These are phyloP conservation scores for Drosophila stalkeri DNA, from an alignment of 2,888 invertebrate genomes.

Conservation along the genomic window DNA sequence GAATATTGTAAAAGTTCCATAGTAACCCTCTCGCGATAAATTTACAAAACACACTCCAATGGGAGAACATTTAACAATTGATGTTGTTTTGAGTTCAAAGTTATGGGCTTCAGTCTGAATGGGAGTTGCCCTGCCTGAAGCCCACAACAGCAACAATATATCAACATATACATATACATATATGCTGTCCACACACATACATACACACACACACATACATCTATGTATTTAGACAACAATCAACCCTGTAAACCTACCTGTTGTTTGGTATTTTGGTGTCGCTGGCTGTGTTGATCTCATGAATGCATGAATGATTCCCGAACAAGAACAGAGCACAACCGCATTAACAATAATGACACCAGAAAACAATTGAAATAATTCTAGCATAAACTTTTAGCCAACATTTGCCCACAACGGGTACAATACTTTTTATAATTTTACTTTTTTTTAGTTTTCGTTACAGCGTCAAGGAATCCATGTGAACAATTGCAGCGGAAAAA, in stretches of 20 bases:
- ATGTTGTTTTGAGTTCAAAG: constrained; percentile 43
- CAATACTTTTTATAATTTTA: constrained; percentile 1
- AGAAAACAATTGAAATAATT: constrained; percentile 79
- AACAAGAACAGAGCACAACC: constrained; percentile 46
- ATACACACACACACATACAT: no score
- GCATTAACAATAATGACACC: constrained; percentile 75
- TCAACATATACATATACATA: neutral
- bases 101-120: constrained; percentile 35
- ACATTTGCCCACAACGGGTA: constrained; percentile 46
- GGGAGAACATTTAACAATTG: constrained; percentile 24
- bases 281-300: constrained; percentile 65
- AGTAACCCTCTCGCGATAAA: constrained; percentile 12
- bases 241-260: constrained; percentile 32
- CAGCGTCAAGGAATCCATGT: constrained; percentile 49
- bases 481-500: constrained; percentile 18
- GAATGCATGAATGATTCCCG: constrained; percentile 78
- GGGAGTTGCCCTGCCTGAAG: constrained; percentile 6
- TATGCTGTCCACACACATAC: neutral
- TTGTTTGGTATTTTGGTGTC: constrained; percentile 46
- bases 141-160: neutral
- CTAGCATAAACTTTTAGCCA: constrained; percentile 74
- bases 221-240: constrained; percentile 20
- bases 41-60: constrained; percentile 15
- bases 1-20: neutral
- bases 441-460: constrained; percentile 49